Evolutionary conservation across 2,888 invertebrate species (phyloP), one percentile per base, ranked within the genome.

Genomic region (Drosophila kambysellisi): DNA sequence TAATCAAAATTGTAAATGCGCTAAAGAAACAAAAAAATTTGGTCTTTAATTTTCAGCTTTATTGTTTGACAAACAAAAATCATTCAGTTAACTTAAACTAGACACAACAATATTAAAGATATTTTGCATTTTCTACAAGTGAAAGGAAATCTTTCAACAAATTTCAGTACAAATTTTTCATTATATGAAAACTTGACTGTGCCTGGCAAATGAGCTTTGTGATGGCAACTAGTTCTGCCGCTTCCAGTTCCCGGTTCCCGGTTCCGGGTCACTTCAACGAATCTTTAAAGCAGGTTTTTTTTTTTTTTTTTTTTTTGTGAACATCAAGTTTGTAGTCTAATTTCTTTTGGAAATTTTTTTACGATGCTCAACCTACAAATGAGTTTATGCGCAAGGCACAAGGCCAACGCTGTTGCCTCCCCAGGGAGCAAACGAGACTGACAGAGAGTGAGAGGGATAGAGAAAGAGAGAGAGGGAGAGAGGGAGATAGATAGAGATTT

Each of bases 341-440:
- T 77, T 81, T 83, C 82, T 83, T 64, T 82, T 74, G 60, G 81
- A 50, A 81, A 70, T 78, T 78, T 80, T 83, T 89, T 84, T 82
- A 89, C 74, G 82, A 74, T 72, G 61, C 65, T 79, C 76, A 81
- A 62, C 79, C 74, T 86, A 85, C 85, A 85, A 85, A 85, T 85
- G 88, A 85, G 88, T 88, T 88, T 85, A 66, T 48, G 79, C 35
- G 37, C 56, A 56, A 46, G 25, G 46, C 46, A 79, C 76, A 82
- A 84, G 83, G 85, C 76, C 88, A 76, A 62, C 62, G 72, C 17
- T 52, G 54, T 39, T 29, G 56, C 59, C 67, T 66, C 74, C 82
- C 81, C 30, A 39, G 69, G 74, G 88, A 63, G 48, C 35, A 25
- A 29, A 25, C 20, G 4, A 25, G 32, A 30, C 15, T 11, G 30